Conservation (phyloP, 2,113 vertebrate genomes). For the Oreochromis niloticus region DNA sequence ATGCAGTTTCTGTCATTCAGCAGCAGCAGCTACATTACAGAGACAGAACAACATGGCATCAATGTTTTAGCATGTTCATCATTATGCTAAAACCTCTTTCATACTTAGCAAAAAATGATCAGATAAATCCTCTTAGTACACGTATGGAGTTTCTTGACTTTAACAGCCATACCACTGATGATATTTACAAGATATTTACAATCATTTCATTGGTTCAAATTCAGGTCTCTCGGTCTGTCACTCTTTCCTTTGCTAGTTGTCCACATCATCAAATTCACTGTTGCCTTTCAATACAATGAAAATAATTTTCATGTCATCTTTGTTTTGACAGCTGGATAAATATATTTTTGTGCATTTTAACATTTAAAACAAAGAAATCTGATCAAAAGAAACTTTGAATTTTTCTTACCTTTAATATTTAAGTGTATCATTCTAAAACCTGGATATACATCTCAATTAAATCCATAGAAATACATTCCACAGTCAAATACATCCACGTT, state of each 20-base stretch:
- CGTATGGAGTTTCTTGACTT: not conserved
- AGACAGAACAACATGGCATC: not conserved
- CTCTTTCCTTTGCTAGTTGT: not conserved
- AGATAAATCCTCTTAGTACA: not conserved
- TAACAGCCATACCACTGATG: not conserved
- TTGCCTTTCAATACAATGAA: rapidly evolving
- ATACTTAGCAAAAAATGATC: not conserved
- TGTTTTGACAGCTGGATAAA: not conserved
- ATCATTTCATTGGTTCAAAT: rapidly evolving
- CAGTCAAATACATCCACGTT: not conserved
- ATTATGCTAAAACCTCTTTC: not conserved
- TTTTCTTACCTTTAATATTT: not conserved
- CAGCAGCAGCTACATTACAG: not conserved
- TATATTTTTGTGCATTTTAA: not conserved
- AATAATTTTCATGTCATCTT: not conserved
- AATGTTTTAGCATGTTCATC: not conserved
- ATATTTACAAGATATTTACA: not conserved
- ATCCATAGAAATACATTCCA: not conserved
- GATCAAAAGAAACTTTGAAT: rapidly evolving
- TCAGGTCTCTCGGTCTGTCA: rapidly evolving
- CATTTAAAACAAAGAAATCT: not conserved
- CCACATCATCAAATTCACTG: not conserved
- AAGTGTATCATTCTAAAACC: not conserved
- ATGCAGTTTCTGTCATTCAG: not conserved
- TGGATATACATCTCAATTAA: not conserved